Evolutionary conservation across 2,888 invertebrate genomes (phyloP), one percentile per base, ranked within the genome.

Genomic region (Polydrusus tereticollis): DNA sequence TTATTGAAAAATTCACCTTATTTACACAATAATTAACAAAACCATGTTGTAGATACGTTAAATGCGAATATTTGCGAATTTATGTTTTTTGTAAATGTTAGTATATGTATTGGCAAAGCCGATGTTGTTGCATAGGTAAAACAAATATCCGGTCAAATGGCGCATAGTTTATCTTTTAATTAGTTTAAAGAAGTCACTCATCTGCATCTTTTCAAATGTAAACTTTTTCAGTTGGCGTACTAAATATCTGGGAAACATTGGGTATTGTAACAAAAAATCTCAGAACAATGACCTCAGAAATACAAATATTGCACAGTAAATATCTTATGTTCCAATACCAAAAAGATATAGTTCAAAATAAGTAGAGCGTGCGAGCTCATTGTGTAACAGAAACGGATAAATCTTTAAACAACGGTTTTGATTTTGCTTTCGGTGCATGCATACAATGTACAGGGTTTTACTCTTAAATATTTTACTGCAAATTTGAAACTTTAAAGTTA

Each of bases 281-380:
- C 14, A 4, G 14, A n/a, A 41, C n/a, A 12, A 1, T 21, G 47
- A 47, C 50, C 50, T 26, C 29, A 52, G 1, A 52, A 52, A 7
- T 12, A n/a, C 16, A 52, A 29, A 52, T 52, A 29, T 29, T 52
- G n/a, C 7, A 52, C n/a, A n/a, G n/a, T n/a, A 52, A 21, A 0
- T 1, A 21, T 29, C 29, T 29, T 52, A 7, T 29, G 1, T 29
- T 16, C 16, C 3, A 50, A 23, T n/a, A 50, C 29, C n/a, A 52
- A 23, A 50, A 50, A 26, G n/a, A 52, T 52, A 52, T 52, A 29
- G 52, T 52, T 14, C 16, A 16, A 16, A 65, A 55, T 55, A 65
- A 65, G 26, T 65, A 65, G 65, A 65, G 65, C 65, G 65, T 65
- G 55, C 7, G 52, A 65, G 21, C 26, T 12, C 43, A 55, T 65